Percentiles rank a stretch among this genome's conserved stretches.
phyloP scores from a whole-genome alignment of 1,140 invertebrate species.

The Phortica variegata region DNA sequence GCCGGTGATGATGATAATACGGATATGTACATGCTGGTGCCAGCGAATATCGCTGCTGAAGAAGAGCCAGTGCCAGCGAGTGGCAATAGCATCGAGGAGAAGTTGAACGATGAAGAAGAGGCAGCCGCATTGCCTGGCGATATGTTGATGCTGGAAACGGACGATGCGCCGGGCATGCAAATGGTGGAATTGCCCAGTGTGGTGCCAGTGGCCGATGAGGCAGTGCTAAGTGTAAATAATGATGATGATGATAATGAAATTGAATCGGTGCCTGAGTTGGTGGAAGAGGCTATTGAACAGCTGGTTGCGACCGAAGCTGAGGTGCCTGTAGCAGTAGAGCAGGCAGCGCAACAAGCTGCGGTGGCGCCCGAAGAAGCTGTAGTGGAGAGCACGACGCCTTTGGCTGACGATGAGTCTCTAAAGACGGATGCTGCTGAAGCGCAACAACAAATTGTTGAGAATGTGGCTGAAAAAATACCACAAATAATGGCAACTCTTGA shows the following conservation, averaged over 20 bases:
- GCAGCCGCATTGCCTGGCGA: conserved; percentile 19
- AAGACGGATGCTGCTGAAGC: no score
- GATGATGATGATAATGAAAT: no score
- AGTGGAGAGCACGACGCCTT: no score
- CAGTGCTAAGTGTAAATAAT: no score
- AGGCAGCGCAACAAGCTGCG: neutral
- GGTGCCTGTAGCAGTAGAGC: neutral
- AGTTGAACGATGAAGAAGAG: conserved; percentile 10
- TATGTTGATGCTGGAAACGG: conserved; percentile 50
- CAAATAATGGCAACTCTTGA: neutral
- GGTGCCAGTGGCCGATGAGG: conserved; percentile 4
- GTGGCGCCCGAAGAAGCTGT: no score
- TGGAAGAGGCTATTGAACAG: no score
- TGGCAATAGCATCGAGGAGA: conserved; percentile 36
- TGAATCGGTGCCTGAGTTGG: no score
- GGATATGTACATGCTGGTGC: conserved; percentile 38
- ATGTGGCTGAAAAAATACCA: conserved; percentile 2
- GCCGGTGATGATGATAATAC: conserved; percentile 31
- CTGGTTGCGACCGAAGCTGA: no score
- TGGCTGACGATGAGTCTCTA: no score
- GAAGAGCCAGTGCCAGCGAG: conserved; percentile 32
- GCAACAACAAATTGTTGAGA: neutral
- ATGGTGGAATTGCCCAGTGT: conserved; percentile 39
- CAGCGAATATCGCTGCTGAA: conserved; percentile 35
- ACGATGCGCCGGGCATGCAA: conserved; percentile 39